phyloP scores from a whole-genome alignment of 1,140 invertebrate species.

The Drosophila repletoides region DNA sequence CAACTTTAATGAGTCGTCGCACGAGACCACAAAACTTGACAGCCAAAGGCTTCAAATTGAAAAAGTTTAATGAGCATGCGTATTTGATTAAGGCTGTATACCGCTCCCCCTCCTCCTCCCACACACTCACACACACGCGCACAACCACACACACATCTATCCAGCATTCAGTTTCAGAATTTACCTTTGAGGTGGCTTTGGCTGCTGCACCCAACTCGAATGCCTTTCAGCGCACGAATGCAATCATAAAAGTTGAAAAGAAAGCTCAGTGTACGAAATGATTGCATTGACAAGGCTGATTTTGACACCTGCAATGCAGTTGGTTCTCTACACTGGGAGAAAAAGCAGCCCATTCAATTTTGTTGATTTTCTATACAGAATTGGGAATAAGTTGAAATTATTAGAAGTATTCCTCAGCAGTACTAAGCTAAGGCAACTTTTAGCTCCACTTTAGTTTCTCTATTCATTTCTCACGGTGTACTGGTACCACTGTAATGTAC shows the following conservation, averaged over 20 bases:
- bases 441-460: too few species aligned
- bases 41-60: conserved; percentile 71
- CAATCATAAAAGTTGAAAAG: conserved; percentile 42
- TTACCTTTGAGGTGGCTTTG: conserved; percentile 3
- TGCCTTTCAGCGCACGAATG: conserved; percentile 30
- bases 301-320: conserved; percentile 36
- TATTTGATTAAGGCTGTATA: conserved; percentile 63
- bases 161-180: conserved; percentile 2
- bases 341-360: too few species aligned
- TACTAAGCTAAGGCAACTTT: too few species aligned
- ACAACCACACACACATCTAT: background rate
- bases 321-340: background rate
- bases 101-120: too few species aligned
- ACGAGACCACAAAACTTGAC: conserved; percentile 66
- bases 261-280: background rate
- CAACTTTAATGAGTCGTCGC: conserved; percentile 76
- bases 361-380: too few species aligned
- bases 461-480: too few species aligned
- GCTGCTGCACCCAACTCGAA: conserved; percentile 6
- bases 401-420: too few species aligned
- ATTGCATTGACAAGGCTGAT: conserved; percentile 31
- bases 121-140: background rate
- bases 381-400: too few species aligned
- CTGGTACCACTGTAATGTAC: too few species aligned
- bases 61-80: conserved; percentile 77